These are phyloP conservation scores for Ephialtes manifestator DNA, from an alignment of 2,888 invertebrate genomes.

Conservation along the genomic window DNA sequence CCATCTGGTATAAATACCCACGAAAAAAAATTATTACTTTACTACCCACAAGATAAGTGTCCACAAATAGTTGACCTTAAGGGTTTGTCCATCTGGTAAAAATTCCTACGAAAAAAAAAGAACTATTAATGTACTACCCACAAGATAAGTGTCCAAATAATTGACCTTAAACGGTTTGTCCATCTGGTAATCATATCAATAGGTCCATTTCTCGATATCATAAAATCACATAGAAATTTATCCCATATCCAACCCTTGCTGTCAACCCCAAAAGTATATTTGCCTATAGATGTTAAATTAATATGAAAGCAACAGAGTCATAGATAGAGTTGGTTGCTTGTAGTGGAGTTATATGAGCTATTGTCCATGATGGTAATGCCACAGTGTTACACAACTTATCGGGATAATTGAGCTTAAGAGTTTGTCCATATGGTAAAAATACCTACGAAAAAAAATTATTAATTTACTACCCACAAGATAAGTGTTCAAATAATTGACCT, in stretches of 20 bases:
- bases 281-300: constrained; percentile 28
- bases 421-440: no score
- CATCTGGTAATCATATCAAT: no score
- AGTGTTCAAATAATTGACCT: background rate
- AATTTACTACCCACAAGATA: no score
- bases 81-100: no score
- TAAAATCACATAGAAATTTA: background rate
- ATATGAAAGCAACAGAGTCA: constrained; percentile 43
- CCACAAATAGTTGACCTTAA: background rate
- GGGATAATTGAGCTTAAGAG: no score
- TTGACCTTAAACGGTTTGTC: background rate
- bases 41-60: no score
- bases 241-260: background rate
- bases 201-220: background rate
- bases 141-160: background rate
- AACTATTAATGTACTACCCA: background rate
- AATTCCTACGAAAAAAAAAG: no score
- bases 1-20: no score
- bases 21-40: no score
- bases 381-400: no score
- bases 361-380: no score
- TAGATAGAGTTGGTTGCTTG: background rate
- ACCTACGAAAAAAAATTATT: no score
- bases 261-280: constrained; percentile 21
- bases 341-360: constrained; percentile 28